phyloP scores from a whole-genome alignment of 1,140 invertebrate genomes.

The Ctenoplectra terminalis region DNA sequence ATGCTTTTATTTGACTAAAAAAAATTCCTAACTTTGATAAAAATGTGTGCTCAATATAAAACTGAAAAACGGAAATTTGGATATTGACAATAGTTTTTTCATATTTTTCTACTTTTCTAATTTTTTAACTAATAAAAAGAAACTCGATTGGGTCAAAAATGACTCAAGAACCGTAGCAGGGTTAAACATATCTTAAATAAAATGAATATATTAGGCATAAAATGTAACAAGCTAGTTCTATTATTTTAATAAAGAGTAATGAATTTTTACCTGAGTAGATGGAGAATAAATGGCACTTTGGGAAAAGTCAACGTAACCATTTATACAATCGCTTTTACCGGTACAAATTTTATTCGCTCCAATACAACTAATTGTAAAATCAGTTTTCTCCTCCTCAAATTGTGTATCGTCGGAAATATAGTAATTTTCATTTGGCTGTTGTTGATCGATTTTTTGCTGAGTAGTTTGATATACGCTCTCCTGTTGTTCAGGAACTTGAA shows the following conservation, averaged over 20 bases:
- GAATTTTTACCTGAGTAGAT: constrained; percentile 31
- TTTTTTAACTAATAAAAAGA: no score
- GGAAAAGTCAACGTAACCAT: constrained; percentile 44
- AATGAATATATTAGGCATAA: no score
- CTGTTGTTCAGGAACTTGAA: background rate
- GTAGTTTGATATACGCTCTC: background rate
- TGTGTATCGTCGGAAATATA: background rate
- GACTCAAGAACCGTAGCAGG: no score
- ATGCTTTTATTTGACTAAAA: no score
- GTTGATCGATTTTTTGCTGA: background rate
- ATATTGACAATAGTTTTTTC: no score
- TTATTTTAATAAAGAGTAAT: background rate
- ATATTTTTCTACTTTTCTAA: no score
- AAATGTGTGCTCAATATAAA: no score
- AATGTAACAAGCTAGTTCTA: no score
- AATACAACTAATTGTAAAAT: constrained; percentile 48
- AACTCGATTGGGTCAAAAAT: no score
- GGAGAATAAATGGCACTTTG: constrained; percentile 21
- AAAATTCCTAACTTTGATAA: no score
- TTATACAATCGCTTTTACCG: constrained; percentile 36
- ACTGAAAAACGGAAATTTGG: no score
- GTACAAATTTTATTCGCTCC: constrained; percentile 53
- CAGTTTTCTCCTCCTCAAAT: background rate
- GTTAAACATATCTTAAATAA: no score
- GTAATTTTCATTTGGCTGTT: background rate